Evolutionary conservation across 2,888 invertebrate species (phyloP), one percentile per base, ranked within the genome.

Genomic region (Argyresthia albistria): DNA sequence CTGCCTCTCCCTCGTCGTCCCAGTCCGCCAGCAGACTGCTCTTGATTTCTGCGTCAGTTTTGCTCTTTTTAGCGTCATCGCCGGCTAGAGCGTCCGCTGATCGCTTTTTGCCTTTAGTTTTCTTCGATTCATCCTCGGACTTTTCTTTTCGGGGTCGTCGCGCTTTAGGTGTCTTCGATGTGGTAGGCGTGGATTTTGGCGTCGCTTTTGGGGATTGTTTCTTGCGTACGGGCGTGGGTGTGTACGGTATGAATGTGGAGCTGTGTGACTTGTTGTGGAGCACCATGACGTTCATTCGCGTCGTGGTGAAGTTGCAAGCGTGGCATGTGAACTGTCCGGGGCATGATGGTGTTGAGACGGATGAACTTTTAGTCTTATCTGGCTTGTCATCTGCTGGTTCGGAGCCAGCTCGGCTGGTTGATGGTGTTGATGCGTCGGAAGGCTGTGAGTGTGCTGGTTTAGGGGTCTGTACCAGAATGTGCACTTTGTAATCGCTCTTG

Each of bases 11-110:
- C 14, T 70, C 91, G 61, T 94, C 94, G 58, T 91, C 91, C 94
- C 95, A 95, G 66, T 95, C 95, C 1, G 93, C 93, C 54, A 95
- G 74, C 46, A 95, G 80, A 60, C 92, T 91, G 54, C 89, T 91
- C 55, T 91, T 90, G 59, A 93, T 90, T 70, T 92, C 91, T 54
- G 89, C 88, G 69, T 90, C 89, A 42, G 89, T 88, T 68, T 90
- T 90, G 52, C 74, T 70, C 61, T 88, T 88, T 61, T 90, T 90
- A 25, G 66, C 60, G 62, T 81, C 79, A 48, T 58, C 59, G 51
- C 69, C 66, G 10, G 53, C 35, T 14, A 70, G 70, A 50, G 81
- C 77, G 49, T 77, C 80, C 51, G 80, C 81, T 52, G 67, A 57
- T 45, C 80, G 83, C 66, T 89, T 76, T 55, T 56, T 63, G 14